A percentile compares a stretch with the other conserved stretches of the same genome.
Evolutionary conservation across 2,888 invertebrate species (phyloP).

Genomic region (Phragmatobia fuliginosa): DNA sequence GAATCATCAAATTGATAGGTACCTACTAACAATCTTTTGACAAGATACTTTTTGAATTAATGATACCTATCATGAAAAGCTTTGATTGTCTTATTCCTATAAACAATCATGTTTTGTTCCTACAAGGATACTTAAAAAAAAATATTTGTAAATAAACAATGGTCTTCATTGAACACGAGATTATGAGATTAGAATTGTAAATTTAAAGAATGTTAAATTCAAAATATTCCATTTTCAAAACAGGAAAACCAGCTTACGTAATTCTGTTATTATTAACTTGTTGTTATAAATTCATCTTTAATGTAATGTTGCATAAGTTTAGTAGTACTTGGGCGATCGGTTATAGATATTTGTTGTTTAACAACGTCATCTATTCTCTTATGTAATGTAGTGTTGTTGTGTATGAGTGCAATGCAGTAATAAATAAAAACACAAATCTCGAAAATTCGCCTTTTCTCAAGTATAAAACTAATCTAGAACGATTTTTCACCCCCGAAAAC

Average conservation of each 20-base stretch:
- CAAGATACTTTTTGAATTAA: not conserved
- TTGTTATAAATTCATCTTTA: not conserved
- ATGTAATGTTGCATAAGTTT: not conserved
- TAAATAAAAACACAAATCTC: too few relatives aligned
- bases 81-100: not conserved
- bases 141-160: not conserved
- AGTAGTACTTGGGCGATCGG: too few relatives aligned
- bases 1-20: not conserved
- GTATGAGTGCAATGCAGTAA: too few relatives aligned
- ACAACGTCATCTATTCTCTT: too few relatives aligned
- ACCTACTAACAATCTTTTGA: not conserved
- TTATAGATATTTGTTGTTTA: too few relatives aligned
- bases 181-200: slow-evolving; percentile 9
- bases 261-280: not conserved
- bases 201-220: slow-evolving; percentile 2
- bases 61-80: not conserved
- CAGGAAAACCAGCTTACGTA: not conserved
- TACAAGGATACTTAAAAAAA: not conserved
- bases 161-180: slow-evolving; percentile 2
- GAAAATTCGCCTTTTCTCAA: too few relatives aligned
- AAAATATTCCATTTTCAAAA: slow-evolving; percentile 4
- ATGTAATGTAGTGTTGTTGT: too few relatives aligned
- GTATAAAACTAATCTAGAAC: too few relatives aligned
- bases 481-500: too few relatives aligned
- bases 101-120: not conserved